Base-by-base conservation (phyloP, 1,140 invertebrate genomes). In the Spodoptera litura region DNA sequence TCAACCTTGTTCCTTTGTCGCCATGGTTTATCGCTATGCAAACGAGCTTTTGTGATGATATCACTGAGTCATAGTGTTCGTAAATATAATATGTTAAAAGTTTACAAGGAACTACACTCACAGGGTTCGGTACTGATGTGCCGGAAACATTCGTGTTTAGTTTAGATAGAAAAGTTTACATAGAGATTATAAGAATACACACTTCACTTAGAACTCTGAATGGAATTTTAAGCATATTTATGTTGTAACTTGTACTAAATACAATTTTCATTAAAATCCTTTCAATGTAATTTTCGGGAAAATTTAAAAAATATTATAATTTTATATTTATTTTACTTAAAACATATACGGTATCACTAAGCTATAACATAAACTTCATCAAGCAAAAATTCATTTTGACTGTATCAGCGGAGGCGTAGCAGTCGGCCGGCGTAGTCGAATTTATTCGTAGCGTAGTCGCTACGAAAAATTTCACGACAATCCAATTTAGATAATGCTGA, bases 1-100 rank as follows among this genome's bases (percentile, higher is more conserved):
- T 83, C 87, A 85, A 88, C 80, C 80, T 79, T 83, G 81, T 82
- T 85, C 84, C 86, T 87, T 88, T 88, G 88, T 90, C 84, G 84
- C 74, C 71, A 78, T 81, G 79, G 81, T 87, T 87, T 89, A 89
- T 88, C 83, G 83, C 61, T 81, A 88, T 83, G 84, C 84, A 86
- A 86, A 86, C 82, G 81, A 81, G 78, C 81, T 81, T 84, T 85
- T 85, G 81, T 83, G 68, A 25, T 55, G 78, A 80, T 85, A 85
- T 79, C 72, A 79, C 76, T 85, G 84, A 85, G 38, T 85, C 84
- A 85, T 79, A 79, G 81, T 78, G 61, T 78, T 80, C 76, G 78
- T 81, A 81, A 82, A 82, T 79, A 79, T 20, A 20, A 68, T 78
- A 75, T 51, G 55, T 56, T 78, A 71, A 78, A 79, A 80, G 66